Evolutionary conservation across 1,140 invertebrate genomes (phyloP).

Genomic region (Drosophila jambulina): DNA sequence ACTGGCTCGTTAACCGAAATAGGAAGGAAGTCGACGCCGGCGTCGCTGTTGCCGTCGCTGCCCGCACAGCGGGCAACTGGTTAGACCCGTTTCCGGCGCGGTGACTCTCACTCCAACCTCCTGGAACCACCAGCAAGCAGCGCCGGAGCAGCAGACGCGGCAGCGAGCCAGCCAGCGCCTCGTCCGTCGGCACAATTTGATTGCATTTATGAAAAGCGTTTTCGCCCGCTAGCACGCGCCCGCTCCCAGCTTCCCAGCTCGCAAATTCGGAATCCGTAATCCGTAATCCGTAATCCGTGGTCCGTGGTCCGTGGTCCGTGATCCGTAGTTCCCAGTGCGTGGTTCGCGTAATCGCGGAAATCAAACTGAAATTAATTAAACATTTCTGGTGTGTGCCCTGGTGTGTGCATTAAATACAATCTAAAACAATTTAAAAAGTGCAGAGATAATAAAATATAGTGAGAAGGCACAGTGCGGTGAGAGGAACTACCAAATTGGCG

Average conservation of each 20-base stretch:
- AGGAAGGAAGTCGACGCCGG: constrained; percentile 70
- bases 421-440: constrained; percentile 17
- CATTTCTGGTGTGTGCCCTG: constrained; percentile 34
- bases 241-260: constrained; percentile 68
- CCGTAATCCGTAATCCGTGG: constrained; percentile 1
- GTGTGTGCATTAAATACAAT: constrained; percentile 5
- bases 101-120: constrained; percentile 64
- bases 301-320: neutral
- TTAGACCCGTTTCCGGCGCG: constrained; percentile 74
- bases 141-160: constrained; percentile 19
- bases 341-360: constrained; percentile 37
- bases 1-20: constrained; percentile 80
- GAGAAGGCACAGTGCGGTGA: constrained; percentile 14
- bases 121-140: constrained; percentile 36
- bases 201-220: constrained; percentile 80
- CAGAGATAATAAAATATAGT: neutral
- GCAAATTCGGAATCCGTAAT: constrained; percentile 29
- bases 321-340: constrained; percentile 18
- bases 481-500: constrained; percentile 62
- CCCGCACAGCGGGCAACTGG: constrained; percentile 63
- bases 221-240: constrained; percentile 75
- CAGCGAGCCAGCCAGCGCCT: constrained; percentile 28
- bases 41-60: constrained; percentile 20
- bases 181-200: constrained; percentile 73
- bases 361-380: constrained; percentile 52